Conservation (phyloP, 2,797 vertebrate genomes). For the Rhinichthys osculus region DNA sequence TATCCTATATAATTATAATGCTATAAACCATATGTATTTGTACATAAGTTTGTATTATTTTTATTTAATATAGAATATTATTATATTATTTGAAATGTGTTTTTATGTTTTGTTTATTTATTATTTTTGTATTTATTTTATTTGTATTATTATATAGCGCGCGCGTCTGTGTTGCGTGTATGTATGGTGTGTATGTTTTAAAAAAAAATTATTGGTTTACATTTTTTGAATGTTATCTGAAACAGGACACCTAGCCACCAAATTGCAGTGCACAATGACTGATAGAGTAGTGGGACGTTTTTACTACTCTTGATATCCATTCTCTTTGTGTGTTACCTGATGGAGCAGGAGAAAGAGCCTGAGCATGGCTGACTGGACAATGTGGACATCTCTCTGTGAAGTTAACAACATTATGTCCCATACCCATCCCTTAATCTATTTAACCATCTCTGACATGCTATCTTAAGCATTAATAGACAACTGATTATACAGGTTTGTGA, state of each 20-base stretch:
- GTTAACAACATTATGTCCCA: conserved; percentile 28
- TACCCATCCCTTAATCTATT: not conserved
- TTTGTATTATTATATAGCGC: no score
- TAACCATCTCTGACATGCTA: not conserved
- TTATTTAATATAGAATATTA: no score
- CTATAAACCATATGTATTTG: no score
- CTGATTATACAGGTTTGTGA: conserved; percentile 8
- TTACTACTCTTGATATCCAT: conserved; percentile 10
- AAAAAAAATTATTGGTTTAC: not conserved
- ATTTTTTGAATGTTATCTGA: not conserved
- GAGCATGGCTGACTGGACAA: conserved; percentile 12
- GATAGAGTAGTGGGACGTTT: not conserved
- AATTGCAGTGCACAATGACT: not conserved
- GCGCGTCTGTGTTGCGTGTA: no score
- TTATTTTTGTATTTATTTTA: no score
- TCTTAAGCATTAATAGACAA: not conserved
- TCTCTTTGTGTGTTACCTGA: conserved; percentile 13
- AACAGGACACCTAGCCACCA: not conserved
- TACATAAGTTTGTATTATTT: no score
- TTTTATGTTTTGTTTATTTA: no score
- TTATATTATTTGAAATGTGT: no score
- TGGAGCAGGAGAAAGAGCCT: not conserved
- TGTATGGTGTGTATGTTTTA: no score
- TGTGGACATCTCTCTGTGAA: not conserved
- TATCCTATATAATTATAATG: no score